Evolutionary conservation across 1,140 invertebrate species (phyloP).

Genomic region (Nymphalis io): DNA sequence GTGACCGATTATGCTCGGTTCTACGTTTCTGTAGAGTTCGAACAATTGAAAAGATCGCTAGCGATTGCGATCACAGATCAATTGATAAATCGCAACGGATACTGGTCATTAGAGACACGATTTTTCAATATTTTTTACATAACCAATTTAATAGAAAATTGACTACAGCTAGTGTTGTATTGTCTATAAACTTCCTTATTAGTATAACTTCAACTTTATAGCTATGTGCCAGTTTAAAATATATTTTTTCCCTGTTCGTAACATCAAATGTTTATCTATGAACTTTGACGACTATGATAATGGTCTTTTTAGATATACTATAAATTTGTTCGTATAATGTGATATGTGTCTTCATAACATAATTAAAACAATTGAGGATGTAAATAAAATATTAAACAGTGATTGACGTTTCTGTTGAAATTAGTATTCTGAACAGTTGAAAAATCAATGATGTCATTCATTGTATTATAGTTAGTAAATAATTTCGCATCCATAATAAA

Average conservation of each 20-base stretch:
- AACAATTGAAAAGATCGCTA: neutral
- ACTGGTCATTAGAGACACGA: conserved; percentile 7
- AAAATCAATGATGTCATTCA: conserved; percentile 8
- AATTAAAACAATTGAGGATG: neutral
- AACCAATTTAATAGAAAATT: neutral
- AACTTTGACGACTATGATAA: neutral
- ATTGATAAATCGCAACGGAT: neutral
- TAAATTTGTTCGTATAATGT: too few species aligned
- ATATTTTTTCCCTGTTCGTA: neutral
- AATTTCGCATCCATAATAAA: too few species aligned
- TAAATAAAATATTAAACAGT: neutral
- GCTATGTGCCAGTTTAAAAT: neutral
- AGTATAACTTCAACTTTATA: neutral
- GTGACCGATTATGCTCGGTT: neutral
- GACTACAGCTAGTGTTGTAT: neutral
- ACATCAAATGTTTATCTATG: neutral
- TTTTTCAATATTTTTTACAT: neutral
- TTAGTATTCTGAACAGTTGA: conserved; percentile 9
- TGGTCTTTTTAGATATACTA: neutral
- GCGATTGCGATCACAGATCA: neutral
- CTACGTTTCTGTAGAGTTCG: neutral
- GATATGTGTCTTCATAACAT: neutral
- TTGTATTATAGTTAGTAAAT: neutral
- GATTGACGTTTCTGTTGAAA: conserved; percentile 1
- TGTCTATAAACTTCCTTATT: neutral